phyloP scores from a whole-genome alignment of 2,888 invertebrate species.

The Frankliniella fusca region DNA sequence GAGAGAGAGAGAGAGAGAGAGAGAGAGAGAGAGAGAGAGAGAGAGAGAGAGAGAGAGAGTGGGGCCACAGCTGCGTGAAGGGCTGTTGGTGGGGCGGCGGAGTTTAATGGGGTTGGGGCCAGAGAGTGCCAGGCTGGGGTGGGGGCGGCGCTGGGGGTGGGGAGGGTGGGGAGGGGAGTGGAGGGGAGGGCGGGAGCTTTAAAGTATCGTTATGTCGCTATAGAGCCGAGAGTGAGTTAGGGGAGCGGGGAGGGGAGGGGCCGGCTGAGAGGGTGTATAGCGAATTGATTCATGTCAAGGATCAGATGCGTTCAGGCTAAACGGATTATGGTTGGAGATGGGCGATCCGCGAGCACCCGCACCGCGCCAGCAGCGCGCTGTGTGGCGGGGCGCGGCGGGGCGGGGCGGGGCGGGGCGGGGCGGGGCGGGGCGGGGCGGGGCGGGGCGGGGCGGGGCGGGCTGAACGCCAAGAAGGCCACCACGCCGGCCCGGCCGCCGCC shows the following conservation, averaged over 20 bases:
- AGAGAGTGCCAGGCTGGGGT: background rate
- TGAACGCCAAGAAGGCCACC: background rate
- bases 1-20: background rate
- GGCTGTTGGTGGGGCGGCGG: background rate
- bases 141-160: background rate
- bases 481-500: no score
- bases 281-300: conserved; percentile 24
- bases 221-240: background rate
- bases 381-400: background rate
- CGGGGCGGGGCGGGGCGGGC: background rate
- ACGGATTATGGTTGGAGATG: conserved; percentile 14
- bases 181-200: background rate
- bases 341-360: background rate
- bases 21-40: background rate
- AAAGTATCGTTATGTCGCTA: conserved; percentile 24
- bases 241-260: background rate
- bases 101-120: conserved; percentile 22
- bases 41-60: background rate
- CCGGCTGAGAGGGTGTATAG: background rate
- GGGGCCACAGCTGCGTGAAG: background rate
- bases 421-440: background rate
- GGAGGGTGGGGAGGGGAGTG: background rate
- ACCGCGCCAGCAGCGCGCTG: background rate
- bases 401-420: no score
- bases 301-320: conserved; percentile 18